A percentile compares a stretch with the other conserved stretches of the same genome.
These are phyloP conservation scores for Ptychoptera albimana DNA, from an alignment of 2,888 invertebrate genomes.

Conservation along the genomic window DNA sequence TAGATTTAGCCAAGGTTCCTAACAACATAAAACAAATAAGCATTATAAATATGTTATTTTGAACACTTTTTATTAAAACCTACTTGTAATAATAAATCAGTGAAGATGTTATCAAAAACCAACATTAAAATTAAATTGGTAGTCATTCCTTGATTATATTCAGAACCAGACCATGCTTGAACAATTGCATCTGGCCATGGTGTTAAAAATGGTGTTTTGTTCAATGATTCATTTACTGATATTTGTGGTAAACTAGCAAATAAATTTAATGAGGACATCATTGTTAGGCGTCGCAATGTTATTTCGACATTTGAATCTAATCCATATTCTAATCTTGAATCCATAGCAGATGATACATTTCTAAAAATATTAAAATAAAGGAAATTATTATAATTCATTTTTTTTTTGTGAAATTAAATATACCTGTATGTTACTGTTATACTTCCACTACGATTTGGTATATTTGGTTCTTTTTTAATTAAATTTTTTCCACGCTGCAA, in stretches of 20 bases:
- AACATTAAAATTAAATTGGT: slow-evolving; percentile 45
- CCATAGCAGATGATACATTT: slow-evolving; percentile 52
- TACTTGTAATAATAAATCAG: slow-evolving; percentile 41
- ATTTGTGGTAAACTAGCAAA: slow-evolving; percentile 28
- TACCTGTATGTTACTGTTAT: slow-evolving; percentile 2
- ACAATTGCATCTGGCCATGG: slow-evolving; percentile 31
- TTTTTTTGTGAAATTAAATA: slow-evolving; percentile 18
- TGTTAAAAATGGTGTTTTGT: slow-evolving; percentile 23
- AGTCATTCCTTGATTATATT: slow-evolving; percentile 30
- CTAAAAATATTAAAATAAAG: slow-evolving; percentile 27
- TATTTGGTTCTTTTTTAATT: slow-evolving; percentile 32
- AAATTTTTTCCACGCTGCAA: slow-evolving; percentile 42
- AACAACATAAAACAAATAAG: slow-evolving; percentile 10
- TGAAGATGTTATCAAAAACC: slow-evolving; percentile 53
- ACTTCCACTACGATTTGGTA: background rate
- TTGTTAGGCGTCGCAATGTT: slow-evolving; percentile 49
- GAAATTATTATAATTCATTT: slow-evolving; percentile 13
- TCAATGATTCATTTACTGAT: slow-evolving; percentile 24
- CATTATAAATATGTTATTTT: background rate
- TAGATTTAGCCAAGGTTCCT: slow-evolving; percentile 58
- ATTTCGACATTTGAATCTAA: slow-evolving; percentile 66
- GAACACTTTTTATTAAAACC: slow-evolving; percentile 2
- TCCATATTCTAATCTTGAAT: slow-evolving; percentile 63
- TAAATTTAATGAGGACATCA: slow-evolving; percentile 37
- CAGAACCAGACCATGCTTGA: slow-evolving; percentile 35